A percentile compares a stretch with the other conserved stretches of the same genome.
Evolutionary conservation across 2,888 invertebrate species (phyloP).

Genomic region (Sinelater perroti): DNA sequence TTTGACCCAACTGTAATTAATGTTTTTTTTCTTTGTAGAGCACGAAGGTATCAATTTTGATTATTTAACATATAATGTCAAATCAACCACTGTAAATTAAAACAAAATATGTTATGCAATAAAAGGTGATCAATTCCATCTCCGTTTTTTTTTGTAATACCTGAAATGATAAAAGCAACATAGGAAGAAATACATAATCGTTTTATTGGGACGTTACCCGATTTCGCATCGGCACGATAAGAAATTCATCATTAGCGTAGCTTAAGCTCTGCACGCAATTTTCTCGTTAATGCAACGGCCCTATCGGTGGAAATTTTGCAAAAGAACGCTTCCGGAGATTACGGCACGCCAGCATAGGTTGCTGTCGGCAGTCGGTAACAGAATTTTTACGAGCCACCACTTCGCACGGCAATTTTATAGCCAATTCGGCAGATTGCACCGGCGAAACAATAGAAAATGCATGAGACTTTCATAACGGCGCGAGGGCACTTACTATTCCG

Average conservation of each 20-base stretch:
- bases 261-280: conserved; percentile 15
- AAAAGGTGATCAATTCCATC: no score
- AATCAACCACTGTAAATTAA: no score
- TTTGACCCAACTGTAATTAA: no score
- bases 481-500: conserved; percentile 51
- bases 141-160: no score
- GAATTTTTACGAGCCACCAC: conserved; percentile 19
- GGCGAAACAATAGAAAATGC: conserved; percentile 24
- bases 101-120: no score
- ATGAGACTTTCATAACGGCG: conserved; percentile 13
- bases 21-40: no score
- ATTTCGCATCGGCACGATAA: conserved; percentile 12
- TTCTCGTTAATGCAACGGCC: conserved; percentile 19
- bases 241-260: conserved; percentile 21
- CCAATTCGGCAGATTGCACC: conserved; percentile 23
- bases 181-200: no score
- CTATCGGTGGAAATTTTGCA: conserved; percentile 24
- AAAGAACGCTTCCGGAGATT: conserved; percentile 10
- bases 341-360: conserved; percentile 2
- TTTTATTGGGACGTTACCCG: conserved; percentile 2
- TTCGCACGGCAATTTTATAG: conserved; percentile 21
- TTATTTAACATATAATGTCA: no score
- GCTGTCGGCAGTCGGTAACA: conserved; percentile 15
- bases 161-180: no score
- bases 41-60: no score